These are phyloP conservation scores for Marcusenius ussheri DNA, from an alignment of 2,113 vertebrate species.

Conservation along the genomic window DNA sequence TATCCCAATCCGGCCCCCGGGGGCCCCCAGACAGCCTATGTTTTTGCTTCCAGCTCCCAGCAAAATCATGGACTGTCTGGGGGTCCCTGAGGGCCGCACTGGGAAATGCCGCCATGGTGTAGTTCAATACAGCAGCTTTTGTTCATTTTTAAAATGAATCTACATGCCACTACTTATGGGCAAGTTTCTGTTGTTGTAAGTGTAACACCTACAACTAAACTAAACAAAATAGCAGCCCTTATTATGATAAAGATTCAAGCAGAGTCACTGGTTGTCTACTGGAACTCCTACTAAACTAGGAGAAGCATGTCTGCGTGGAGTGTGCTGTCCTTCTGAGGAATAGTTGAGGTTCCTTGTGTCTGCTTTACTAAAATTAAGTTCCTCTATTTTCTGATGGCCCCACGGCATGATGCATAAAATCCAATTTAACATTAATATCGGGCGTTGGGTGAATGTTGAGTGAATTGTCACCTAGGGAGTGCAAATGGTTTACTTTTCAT, in stretches of 20 bases:
- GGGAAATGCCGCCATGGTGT: not conserved
- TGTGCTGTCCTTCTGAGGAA: not conserved
- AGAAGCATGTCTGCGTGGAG: not conserved
- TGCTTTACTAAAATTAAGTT: not conserved
- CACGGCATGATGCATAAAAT: not conserved
- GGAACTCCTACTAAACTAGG: not conserved
- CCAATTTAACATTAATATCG: not conserved
- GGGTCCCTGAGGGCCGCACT: not conserved
- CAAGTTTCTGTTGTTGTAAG: not conserved
- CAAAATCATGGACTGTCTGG: not conserved
- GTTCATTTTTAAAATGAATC: not conserved
- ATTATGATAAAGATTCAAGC: not conserved
- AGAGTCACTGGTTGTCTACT: not conserved
- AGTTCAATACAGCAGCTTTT: not conserved
- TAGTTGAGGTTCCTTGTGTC: not conserved
- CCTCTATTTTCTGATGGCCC: not conserved
- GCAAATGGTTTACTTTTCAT: not conserved
- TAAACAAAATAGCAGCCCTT: not conserved
- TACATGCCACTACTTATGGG: not conserved
- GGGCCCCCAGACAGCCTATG: not conserved
- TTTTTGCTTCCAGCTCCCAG: not conserved
- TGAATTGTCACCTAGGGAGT: not conserved
- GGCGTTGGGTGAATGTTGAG: not conserved
- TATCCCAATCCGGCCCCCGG: not conserved
- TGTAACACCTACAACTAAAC: not conserved